Percentiles rank a stretch among this genome's conserved stretches.
Evolutionary conservation across 2,888 invertebrate genomes (phyloP).

Genomic region (Aleiodes alternator): DNA sequence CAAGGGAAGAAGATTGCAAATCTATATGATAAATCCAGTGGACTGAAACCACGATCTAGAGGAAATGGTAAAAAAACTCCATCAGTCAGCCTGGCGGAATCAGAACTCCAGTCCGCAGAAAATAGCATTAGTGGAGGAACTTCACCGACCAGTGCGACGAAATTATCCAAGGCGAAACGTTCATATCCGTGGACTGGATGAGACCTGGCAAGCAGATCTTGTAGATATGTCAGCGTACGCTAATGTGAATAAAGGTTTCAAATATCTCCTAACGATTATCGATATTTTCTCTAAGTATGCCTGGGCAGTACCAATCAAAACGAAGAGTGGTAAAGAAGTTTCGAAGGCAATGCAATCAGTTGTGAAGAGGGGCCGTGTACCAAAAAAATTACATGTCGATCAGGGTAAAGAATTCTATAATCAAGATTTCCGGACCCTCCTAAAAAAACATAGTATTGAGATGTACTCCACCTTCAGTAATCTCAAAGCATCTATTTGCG

Average conservation of each 20-base stretch:
- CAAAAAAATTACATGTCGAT: conserved; percentile 48
- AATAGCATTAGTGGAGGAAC: conserved; percentile 52
- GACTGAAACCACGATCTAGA: too few relatives aligned
- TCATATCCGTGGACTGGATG: conserved; percentile 67
- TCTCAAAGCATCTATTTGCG: conserved; percentile 63
- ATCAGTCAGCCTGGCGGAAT: too few relatives aligned
- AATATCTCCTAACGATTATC: conserved; percentile 69
- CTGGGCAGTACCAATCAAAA: conserved; percentile 68
- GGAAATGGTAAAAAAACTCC: too few relatives aligned
- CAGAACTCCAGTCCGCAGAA: conserved; percentile 9
- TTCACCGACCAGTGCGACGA: conserved; percentile 67
- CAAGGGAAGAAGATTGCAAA: too few relatives aligned
- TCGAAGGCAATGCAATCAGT: conserved; percentile 53
- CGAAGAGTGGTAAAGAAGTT: conserved; percentile 64
- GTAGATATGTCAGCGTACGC: conserved; percentile 54
- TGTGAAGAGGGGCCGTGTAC: conserved; percentile 38
- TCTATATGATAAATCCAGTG: too few relatives aligned
- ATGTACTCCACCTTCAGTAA: conserved; percentile 53
- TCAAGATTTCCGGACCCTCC: conserved; percentile 41
- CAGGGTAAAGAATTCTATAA: conserved; percentile 53
- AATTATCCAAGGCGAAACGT: conserved; percentile 67
- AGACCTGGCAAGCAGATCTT: conserved; percentile 69
- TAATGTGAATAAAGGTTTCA: conserved; percentile 64
- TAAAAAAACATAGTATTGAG: conserved; percentile 44
- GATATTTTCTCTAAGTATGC: conserved; percentile 72